Evolutionary conservation across 2,888 invertebrate genomes (phyloP), one percentile per base, ranked within the genome.

Genomic region (Digitonthophagus gazella): DNA sequence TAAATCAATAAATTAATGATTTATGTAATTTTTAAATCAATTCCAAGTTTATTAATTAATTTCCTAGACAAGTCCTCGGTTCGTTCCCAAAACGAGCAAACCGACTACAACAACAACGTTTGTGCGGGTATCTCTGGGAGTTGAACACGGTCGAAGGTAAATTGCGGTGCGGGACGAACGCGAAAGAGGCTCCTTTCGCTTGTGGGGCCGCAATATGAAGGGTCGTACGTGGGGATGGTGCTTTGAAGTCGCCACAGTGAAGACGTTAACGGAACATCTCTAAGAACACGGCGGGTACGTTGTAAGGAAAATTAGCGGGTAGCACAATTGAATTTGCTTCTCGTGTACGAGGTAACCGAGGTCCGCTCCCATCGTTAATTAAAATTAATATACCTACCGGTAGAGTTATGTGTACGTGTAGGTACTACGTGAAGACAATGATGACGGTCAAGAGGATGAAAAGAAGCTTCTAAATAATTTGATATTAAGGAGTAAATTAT

Each of bases 191-290:
- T 69, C 16, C 71, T 70, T 72, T 72, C 69, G 65, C 69, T 68
- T 71, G 69, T 71, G 68, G n/a, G 61, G 67, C 71, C n/a, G n/a
- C n/a, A n/a, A n/a, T n/a, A n/a, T n/a, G n/a, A n/a, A n/a, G n/a
- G n/a, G n/a, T n/a, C n/a, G n/a, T n/a, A n/a, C n/a, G n/a, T n/a
- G n/a, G n/a, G n/a, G n/a, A n/a, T n/a, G 71, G 66, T 72, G 69
- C 72, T 72, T 72, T 72, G 72, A 72, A 72, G 72, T 72, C 68
- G 67, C 68, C 66, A 67, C 66, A 70, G 67, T 68, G 71, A 72
- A 72, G 72, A 70, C 72, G 69, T 68, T 70, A 18, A 61, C 61
- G 19, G 65, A 67, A 69, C 69, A 72, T 69, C 71, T 71, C 68
- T 67, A 71, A 67, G 64, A 71, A 68, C 57, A 67, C 55, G 64